Conservation (phyloP, 2,888 invertebrate genomes). For the Ptilodon capucinus region DNA sequence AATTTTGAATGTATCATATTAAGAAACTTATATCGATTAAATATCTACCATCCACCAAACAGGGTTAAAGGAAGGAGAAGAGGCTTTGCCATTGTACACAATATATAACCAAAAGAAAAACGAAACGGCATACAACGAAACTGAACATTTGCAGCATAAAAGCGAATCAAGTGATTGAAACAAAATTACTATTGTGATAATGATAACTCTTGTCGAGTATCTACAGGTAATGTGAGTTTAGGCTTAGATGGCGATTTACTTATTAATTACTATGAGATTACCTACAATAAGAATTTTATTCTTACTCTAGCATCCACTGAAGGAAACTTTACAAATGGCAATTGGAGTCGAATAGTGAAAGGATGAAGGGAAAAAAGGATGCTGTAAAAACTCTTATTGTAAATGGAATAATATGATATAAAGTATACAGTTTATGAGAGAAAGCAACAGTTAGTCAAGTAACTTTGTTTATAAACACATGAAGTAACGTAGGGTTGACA, state of each 20-base stretch:
- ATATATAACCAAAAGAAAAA: constrained; percentile 40
- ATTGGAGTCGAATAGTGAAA: constrained; percentile 1
- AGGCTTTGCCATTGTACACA: constrained; percentile 51
- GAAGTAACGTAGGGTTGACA: constrained; percentile 76
- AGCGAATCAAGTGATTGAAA: constrained; percentile 51
- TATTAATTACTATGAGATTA: constrained; percentile 14
- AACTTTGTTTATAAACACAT: constrained; percentile 83
- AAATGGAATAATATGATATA: constrained; percentile 39
- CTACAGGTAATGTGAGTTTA: constrained; percentile 38
- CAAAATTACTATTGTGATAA: constrained; percentile 39
- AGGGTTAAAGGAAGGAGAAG: constrained; percentile 58
- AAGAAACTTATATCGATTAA: constrained; percentile 47
- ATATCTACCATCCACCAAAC: constrained; percentile 63
- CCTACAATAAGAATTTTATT: constrained; percentile 49
- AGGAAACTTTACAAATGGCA: not conserved
- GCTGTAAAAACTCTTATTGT: constrained; percentile 56
- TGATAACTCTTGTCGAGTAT: constrained; percentile 30
- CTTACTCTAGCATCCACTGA: constrained; percentile 22
- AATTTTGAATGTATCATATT: constrained; percentile 69
- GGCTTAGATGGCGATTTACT: constrained; percentile 28
- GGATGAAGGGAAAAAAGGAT: constrained; percentile 23
- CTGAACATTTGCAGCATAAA: constrained; percentile 45
- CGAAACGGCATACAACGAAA: constrained; percentile 43
- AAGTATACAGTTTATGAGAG: constrained; percentile 50
- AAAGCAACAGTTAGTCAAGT: constrained; percentile 75